Conservation (phyloP, 2,797 vertebrate genomes). For the Rousettus madagascariensis region DNA sequence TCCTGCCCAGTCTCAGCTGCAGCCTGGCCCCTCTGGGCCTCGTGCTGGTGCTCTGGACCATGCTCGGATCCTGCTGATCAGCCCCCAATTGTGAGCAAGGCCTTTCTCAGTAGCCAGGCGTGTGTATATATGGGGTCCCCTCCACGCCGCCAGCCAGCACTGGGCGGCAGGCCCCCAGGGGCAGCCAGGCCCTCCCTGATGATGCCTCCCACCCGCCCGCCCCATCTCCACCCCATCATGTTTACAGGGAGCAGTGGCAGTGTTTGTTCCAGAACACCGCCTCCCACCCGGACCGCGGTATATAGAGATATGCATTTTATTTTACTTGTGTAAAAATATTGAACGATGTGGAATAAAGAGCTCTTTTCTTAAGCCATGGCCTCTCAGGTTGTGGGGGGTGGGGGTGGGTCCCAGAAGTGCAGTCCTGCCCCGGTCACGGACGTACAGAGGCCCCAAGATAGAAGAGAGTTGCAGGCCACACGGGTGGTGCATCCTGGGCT, state of each 20-base stretch:
- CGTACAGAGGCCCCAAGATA: not conserved
- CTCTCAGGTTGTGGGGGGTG: not conserved
- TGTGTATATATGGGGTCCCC: conserved; percentile 74
- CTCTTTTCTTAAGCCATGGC: conserved; percentile 83
- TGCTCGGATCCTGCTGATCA: conserved; percentile 60
- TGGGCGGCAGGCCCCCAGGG: not conserved
- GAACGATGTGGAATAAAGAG: conserved; percentile 86
- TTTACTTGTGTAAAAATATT: conserved; percentile 99
- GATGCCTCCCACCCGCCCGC: not conserved
- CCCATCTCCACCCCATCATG: conserved; percentile 89
- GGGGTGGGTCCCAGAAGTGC: not conserved
- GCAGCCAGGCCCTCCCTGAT: conserved; percentile 26
- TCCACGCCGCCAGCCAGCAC: conserved; percentile 49
- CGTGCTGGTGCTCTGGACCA: conserved; percentile 58
- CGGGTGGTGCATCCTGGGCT: not conserved
- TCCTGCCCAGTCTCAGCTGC: conserved; percentile 72
- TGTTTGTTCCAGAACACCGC: conserved; percentile 93
- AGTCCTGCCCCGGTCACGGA: not conserved
- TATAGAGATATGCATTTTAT: conserved; percentile 99
- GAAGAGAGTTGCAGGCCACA: not conserved
- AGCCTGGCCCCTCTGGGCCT: conserved; percentile 53
- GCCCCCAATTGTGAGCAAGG: not conserved
- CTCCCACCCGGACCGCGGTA: conserved; percentile 91
- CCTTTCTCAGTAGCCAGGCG: conserved; percentile 37
- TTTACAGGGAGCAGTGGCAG: conserved; percentile 89